Percentiles rank a stretch among this genome's conserved stretches.
Evolutionary conservation across 2,797 vertebrate species (phyloP).

Genomic region (Scyliorhinus canicula): DNA sequence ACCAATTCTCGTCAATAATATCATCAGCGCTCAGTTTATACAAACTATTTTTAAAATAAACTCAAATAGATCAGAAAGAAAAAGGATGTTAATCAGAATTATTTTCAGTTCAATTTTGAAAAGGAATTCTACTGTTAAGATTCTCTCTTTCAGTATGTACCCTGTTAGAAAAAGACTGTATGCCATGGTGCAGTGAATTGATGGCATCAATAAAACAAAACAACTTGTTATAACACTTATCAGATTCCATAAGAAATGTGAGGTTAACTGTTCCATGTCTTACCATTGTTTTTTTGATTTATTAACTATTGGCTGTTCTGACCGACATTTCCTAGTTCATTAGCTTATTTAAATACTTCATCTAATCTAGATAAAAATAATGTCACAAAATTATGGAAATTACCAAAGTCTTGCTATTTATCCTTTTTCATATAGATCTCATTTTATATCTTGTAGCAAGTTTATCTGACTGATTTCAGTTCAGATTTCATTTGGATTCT

Average conservation of each 20-base stretch:
- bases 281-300: conserved; percentile 23
- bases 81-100: conserved; percentile 34
- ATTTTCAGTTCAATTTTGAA: conserved; percentile 25
- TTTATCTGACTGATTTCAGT: conserved; percentile 26
- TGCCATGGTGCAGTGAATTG: not conserved
- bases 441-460: conserved; percentile 23
- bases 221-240: not conserved
- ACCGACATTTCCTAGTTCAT: conserved; percentile 17
- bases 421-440: conserved; percentile 21
- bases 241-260: conserved; percentile 7
- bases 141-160: conserved; percentile 8
- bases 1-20: not conserved
- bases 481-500: conserved; percentile 28
- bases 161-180: not conserved
- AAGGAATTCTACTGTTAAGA: conserved; percentile 15
- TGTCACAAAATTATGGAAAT: conserved; percentile 18
- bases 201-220: conserved; percentile 23
- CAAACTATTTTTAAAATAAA: conserved; percentile 30
- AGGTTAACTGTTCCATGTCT: not conserved
- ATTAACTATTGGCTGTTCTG: conserved; percentile 28
- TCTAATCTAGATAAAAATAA: conserved; percentile 35
- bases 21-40: conserved; percentile 1
- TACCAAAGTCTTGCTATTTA: conserved; percentile 23
- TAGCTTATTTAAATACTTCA: conserved; percentile 36
- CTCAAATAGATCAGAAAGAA: conserved; percentile 20